These are phyloP conservation scores for Ceratotherium simum DNA, from an alignment of 2,113 vertebrate genomes.

Conservation along the genomic window DNA sequence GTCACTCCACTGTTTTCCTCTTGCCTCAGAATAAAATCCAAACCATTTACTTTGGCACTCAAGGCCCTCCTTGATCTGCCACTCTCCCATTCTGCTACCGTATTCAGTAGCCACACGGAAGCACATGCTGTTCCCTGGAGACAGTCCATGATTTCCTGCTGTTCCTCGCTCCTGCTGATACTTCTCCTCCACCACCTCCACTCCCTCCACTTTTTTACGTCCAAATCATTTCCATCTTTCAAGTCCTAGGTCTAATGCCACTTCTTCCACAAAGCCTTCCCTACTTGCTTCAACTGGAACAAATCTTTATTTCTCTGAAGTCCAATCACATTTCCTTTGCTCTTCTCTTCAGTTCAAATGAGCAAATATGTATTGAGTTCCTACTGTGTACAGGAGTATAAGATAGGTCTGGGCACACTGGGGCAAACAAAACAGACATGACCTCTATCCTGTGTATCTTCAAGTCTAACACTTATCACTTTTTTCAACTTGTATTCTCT, in stretches of 20 bases:
- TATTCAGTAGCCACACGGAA: not conserved
- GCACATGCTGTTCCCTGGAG: not conserved
- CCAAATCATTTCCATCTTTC: not conserved
- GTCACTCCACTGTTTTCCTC: not conserved
- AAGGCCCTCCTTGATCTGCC: not conserved
- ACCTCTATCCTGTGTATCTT: not conserved
- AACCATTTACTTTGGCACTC: not conserved
- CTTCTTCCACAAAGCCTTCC: conserved; percentile 2
- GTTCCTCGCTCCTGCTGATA: not conserved
- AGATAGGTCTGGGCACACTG: not conserved
- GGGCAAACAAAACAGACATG: not conserved
- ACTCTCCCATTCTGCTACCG: rapidly evolving
- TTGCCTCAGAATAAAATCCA: not conserved
- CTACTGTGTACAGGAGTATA: not conserved
- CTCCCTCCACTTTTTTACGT: not conserved
- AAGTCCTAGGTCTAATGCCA: not conserved
- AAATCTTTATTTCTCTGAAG: not conserved
- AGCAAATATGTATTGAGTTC: not conserved
- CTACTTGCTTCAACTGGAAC: not conserved
- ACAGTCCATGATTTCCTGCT: not conserved
- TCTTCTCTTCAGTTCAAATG: conserved; percentile 4
- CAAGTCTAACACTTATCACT: not conserved
- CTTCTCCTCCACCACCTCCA: not conserved
- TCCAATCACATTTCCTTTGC: not conserved
- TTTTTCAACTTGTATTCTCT: not conserved